Conservation (phyloP, 2,888 invertebrate species). For the Antitype chi region DNA sequence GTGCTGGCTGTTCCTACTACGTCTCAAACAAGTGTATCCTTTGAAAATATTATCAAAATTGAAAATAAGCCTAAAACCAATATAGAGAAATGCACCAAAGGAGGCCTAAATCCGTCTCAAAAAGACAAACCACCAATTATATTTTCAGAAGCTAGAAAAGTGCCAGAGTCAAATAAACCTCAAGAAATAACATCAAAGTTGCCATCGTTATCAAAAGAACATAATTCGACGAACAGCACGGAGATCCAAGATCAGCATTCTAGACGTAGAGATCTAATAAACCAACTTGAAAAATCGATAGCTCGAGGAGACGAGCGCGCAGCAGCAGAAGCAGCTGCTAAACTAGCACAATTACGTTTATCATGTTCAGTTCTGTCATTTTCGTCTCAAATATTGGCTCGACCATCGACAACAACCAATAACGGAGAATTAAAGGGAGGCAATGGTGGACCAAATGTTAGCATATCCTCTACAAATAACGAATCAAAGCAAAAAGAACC, state of each 20-base stretch:
- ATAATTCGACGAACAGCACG: constrained; percentile 26
- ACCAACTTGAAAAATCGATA: constrained; percentile 94
- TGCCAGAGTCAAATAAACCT: constrained; percentile 6
- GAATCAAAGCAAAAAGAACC: constrained; percentile 10
- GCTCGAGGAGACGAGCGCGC: constrained; percentile 94
- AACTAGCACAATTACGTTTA: constrained; percentile 94
- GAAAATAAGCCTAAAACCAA: constrained; percentile 33
- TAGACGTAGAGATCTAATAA: constrained; percentile 89
- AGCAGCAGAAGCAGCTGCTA: constrained; percentile 94
- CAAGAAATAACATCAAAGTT: constrained; percentile 18
- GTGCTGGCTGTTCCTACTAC: constrained; percentile 30
- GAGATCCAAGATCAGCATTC: constrained; percentile 76
- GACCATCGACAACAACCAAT: constrained; percentile 64
- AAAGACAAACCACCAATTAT: constrained; percentile 4
- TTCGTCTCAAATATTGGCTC: constrained; percentile 84
- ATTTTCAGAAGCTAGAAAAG: constrained; percentile 16
- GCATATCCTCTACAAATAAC: constrained; percentile 15
- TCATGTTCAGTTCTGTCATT: constrained; percentile 92
- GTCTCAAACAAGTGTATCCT: constrained; percentile 29
- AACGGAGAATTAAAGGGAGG: constrained; percentile 15
- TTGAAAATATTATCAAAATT: constrained; percentile 19
- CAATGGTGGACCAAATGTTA: constrained; percentile 19
- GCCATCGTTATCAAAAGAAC: constrained; percentile 42
- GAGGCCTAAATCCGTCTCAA: constrained; percentile 13
- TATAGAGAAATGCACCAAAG: constrained; percentile 24